Percentiles rank a stretch among this genome's conserved stretches.
phyloP scores from a whole-genome alignment of 2,113 vertebrate species.

The Pipra filicauda region DNA sequence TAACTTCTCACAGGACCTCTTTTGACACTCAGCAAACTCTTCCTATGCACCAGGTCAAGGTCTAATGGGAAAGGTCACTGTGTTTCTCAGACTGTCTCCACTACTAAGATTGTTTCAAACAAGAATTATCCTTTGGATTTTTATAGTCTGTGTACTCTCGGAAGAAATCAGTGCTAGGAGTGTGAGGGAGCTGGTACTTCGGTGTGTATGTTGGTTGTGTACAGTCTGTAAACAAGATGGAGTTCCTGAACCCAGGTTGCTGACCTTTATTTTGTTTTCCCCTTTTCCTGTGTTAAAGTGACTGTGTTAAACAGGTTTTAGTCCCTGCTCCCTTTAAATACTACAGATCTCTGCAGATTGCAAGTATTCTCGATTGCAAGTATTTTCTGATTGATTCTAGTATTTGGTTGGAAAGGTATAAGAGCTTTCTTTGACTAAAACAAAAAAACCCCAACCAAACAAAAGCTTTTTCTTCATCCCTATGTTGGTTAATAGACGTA shows the following conservation, averaged over 20 bases:
- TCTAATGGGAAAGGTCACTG: slow-evolving; percentile 6
- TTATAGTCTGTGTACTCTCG: neutral
- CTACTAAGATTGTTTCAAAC: neutral
- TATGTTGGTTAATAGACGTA: neutral
- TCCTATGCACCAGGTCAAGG: neutral
- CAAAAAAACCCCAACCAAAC: neutral
- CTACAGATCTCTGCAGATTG: neutral
- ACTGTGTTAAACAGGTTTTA: neutral
- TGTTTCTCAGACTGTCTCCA: neutral
- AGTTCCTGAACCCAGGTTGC: neutral
- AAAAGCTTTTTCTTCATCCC: neutral
- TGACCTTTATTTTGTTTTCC: neutral
- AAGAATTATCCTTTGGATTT: neutral
- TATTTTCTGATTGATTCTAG: neutral
- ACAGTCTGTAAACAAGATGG: neutral
- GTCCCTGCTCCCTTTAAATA: neutral
- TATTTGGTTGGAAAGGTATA: neutral
- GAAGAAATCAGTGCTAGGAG: neutral
- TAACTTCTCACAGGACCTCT: neutral
- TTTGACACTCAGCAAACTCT: neutral
- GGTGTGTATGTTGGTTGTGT: neutral
- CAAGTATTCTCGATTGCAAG: neutral
- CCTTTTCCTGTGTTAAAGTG: neutral
- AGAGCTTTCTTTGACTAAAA: neutral
- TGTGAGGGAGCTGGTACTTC: neutral